A percentile compares a stretch with the other conserved stretches of the same genome.
phyloP scores from a whole-genome alignment of 2,888 invertebrate genomes.

The Marasmarcha lunaedactyla region DNA sequence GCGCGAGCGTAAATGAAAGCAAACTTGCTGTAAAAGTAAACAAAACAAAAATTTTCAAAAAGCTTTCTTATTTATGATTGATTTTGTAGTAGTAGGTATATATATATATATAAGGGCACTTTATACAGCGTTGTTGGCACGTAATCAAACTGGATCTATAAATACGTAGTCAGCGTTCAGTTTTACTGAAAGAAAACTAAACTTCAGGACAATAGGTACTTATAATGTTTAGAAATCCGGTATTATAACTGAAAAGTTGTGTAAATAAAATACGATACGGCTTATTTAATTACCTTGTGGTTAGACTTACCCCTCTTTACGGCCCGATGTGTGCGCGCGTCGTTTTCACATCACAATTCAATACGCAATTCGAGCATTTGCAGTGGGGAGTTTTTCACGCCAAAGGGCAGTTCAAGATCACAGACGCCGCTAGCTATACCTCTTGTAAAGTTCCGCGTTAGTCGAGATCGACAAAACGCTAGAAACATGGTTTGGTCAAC shows the following conservation, averaged over 20 bases:
- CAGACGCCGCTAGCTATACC: constrained; percentile 43
- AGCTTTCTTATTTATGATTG: no score
- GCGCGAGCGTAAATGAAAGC: no score
- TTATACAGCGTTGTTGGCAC: no score
- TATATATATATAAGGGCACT: no score
- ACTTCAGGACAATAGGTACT: no score
- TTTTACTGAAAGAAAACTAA: no score
- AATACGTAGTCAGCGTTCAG: no score
- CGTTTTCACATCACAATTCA: constrained; percentile 20
- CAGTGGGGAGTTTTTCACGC: constrained; percentile 49
- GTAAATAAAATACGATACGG: background rate
- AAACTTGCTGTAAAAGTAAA: no score
- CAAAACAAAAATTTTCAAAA: no score
- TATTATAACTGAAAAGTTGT: background rate
- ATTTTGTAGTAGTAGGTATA: no score
- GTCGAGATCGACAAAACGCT: constrained; percentile 27
- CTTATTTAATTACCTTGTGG: constrained; percentile 3
- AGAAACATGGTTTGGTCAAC: constrained; percentile 58
- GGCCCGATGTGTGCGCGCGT: constrained; percentile 13
- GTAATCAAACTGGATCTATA: no score
- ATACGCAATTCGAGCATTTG: constrained; percentile 50
- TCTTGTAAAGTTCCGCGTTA: constrained; percentile 33
- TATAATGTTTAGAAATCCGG: no score
- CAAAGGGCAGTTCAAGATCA: constrained; percentile 71
- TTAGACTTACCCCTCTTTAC: constrained; percentile 11